Conservation (phyloP, 64 coral and sea anemone genomes). For the Porites lutea region DNA sequence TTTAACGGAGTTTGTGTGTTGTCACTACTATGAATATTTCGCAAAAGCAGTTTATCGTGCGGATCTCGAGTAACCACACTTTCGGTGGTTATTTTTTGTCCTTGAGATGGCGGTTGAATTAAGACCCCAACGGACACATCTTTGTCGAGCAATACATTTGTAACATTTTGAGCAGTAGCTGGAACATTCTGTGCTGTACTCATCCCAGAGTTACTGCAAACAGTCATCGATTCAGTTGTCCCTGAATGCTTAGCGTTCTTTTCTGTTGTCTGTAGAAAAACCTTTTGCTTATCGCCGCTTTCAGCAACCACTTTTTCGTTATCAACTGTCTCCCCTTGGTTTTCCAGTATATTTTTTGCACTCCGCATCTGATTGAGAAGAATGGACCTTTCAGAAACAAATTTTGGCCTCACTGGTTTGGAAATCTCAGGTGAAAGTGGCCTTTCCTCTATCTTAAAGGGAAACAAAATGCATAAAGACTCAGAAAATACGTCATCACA, state of each 20-base stretch:
- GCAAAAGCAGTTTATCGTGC: background rate
- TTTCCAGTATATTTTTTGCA: background rate
- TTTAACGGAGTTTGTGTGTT: background rate
- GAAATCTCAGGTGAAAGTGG: conserved; percentile 7
- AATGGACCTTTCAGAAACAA: background rate
- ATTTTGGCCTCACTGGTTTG: background rate
- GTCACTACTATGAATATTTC: background rate
- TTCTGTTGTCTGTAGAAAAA: background rate
- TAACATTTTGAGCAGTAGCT: background rate
- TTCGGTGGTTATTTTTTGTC: background rate
- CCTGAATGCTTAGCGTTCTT: background rate
- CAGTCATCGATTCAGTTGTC: background rate
- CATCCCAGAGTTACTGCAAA: background rate
- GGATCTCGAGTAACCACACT: background rate
- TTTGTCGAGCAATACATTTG: background rate
- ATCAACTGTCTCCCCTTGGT: background rate
- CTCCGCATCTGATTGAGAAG: background rate
- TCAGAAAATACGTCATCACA: background rate
- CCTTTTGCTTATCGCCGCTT: background rate
- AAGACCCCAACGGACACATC: background rate
- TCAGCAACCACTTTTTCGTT: background rate
- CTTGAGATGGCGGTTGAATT: background rate
- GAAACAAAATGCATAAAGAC: background rate
- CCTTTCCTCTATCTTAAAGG: conserved; percentile 18
- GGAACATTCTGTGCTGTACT: background rate